Evolutionary conservation across 1,140 invertebrate species (phyloP).

Genomic region (Cotesia vestalis): DNA sequence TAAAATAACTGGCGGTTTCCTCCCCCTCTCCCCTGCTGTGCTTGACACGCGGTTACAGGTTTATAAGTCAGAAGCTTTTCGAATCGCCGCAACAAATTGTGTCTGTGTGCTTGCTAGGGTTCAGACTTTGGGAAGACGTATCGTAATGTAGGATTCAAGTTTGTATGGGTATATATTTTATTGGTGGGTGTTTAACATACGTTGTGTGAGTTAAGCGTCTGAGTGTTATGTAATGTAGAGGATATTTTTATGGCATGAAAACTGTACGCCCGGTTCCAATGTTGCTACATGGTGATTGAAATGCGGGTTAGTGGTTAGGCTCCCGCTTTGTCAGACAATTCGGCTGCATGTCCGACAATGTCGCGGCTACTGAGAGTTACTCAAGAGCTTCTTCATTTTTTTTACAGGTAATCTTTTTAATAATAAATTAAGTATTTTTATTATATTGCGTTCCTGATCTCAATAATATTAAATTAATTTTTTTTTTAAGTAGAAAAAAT

Average conservation of each 20-base stretch:
- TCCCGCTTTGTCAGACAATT: slow-evolving; percentile 31
- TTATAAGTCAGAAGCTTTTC: slow-evolving; percentile 60
- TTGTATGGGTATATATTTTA: too few relatives aligned
- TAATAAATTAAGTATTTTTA: too few relatives aligned
- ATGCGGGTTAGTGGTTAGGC: slow-evolving; percentile 1
- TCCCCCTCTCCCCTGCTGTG: slow-evolving; percentile 31
- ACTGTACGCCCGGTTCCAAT: not conserved
- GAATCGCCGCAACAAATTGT: slow-evolving; percentile 56
- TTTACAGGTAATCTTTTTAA: not conserved
- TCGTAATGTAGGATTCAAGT: too few relatives aligned
- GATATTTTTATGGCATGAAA: too few relatives aligned
- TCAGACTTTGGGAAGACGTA: too few relatives aligned
- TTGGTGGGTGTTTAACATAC: too few relatives aligned
- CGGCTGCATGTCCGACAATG: slow-evolving; percentile 28
- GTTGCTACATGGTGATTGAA: slow-evolving; percentile 29
- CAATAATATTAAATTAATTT: too few relatives aligned
- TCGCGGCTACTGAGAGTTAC: slow-evolving; percentile 22
- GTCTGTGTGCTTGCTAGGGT: slow-evolving; percentile 14
- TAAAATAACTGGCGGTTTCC: slow-evolving; percentile 21
- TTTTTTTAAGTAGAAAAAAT: too few relatives aligned
- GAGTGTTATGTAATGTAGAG: too few relatives aligned
- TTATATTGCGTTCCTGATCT: too few relatives aligned
- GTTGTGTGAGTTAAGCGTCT: not conserved
- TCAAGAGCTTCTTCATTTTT: slow-evolving; percentile 6
- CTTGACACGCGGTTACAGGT: slow-evolving; percentile 51